Evolutionary conservation across 2,888 invertebrate genomes (phyloP).

Genomic region (Sphaerolaimus hirsutus): DNA sequence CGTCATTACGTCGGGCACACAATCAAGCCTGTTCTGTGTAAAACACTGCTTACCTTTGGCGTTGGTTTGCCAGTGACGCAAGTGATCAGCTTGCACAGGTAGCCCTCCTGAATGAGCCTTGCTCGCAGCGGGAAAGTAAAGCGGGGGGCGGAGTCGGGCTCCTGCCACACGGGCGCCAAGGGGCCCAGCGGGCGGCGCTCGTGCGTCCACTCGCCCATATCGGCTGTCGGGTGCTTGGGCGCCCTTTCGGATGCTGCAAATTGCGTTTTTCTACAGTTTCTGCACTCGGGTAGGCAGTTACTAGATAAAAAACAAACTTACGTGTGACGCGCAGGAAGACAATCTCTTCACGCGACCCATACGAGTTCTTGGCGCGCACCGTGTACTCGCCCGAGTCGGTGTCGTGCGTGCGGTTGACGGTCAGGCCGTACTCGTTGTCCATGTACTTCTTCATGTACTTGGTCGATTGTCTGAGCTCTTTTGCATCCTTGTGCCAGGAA

Average conservation of each 20-base stretch:
- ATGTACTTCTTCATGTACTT: constrained; percentile 96
- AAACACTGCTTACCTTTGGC: constrained; percentile 43
- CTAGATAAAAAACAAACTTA: too few species aligned
- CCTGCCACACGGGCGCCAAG: constrained; percentile 61
- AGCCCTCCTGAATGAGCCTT: constrained; percentile 78
- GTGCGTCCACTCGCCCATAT: too few species aligned
- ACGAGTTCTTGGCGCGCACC: constrained; percentile 82
- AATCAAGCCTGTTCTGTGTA: not conserved
- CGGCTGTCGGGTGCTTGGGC: too few species aligned
- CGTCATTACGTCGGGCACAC: not conserved
- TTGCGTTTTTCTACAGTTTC: too few species aligned
- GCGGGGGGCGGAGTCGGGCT: constrained; percentile 68
- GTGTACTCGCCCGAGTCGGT: constrained; percentile 92
- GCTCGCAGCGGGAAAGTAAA: constrained; percentile 96
- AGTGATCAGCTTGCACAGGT: constrained; percentile 82
- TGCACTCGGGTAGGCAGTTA: too few species aligned
- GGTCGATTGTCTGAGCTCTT: constrained; percentile 76
- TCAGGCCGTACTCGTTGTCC: constrained; percentile 84
- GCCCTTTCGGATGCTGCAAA: too few species aligned
- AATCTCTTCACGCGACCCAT: constrained; percentile 77
- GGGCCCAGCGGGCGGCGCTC: too few species aligned
- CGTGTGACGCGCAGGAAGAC: constrained; percentile 68
- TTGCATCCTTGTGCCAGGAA: constrained; percentile 70
- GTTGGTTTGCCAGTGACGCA: constrained; percentile 80
- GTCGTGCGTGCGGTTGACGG: constrained; percentile 77